phyloP scores from a whole-genome alignment of 2,113 vertebrate species.

The Oreamnos americanus region DNA sequence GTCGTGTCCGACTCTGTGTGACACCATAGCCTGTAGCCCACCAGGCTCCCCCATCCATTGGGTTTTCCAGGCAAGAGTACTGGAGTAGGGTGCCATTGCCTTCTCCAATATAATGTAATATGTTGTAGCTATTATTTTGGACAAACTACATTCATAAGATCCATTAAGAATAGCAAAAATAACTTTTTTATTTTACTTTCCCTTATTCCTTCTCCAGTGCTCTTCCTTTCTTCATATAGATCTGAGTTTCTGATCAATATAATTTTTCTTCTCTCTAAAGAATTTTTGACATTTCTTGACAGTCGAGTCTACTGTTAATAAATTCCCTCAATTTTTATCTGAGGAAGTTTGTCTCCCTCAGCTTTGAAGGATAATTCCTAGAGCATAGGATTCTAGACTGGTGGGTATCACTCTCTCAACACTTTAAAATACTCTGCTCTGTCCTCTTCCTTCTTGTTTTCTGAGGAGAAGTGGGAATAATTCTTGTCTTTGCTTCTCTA shows the following conservation, averaged over 20 bases:
- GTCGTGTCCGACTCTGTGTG: too few relatives aligned
- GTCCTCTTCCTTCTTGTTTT: neutral
- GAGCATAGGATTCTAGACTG: neutral
- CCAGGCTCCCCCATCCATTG: too few relatives aligned
- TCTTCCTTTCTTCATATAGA: neutral
- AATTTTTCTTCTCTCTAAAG: neutral
- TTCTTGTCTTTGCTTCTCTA: neutral
- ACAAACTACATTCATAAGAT: neutral
- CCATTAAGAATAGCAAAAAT: neutral
- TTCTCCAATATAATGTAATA: neutral
- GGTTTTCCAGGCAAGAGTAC: too few relatives aligned
- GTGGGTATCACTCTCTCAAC: neutral
- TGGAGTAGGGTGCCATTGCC: too few relatives aligned
- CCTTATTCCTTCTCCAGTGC: neutral
- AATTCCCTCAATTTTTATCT: neutral
- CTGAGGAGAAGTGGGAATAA: neutral
- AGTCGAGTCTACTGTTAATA: neutral
- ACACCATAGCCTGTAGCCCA: too few relatives aligned
- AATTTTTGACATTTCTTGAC: neutral
- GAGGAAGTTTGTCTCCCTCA: neutral
- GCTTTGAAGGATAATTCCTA: neutral
- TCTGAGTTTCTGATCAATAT: neutral
- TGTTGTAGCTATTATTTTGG: neutral
- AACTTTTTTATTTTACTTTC: neutral
- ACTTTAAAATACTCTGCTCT: neutral